These are phyloP conservation scores for Pithys albifrons DNA, from an alignment of 2,113 vertebrate species.

Conservation along the genomic window DNA sequence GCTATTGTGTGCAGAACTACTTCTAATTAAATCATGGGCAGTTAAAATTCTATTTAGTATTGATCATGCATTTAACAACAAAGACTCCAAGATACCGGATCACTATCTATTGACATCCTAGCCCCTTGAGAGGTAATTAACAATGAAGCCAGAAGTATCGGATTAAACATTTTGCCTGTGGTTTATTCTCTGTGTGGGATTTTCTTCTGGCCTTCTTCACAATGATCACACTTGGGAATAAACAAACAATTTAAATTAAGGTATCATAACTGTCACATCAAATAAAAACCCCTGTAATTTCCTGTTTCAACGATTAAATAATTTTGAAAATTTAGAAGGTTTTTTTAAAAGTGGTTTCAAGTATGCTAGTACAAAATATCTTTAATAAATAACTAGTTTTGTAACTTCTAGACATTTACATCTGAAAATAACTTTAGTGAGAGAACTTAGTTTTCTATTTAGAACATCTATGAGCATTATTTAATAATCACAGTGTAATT, in stretches of 20 bases:
- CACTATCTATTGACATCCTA: constrained; percentile 57
- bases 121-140: constrained; percentile 64
- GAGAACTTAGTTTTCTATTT: not conserved
- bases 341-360: not conserved
- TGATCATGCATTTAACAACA: constrained; percentile 63
- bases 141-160: not conserved
- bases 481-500: not conserved
- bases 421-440: not conserved
- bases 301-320: not conserved
- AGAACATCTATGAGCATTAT: not conserved
- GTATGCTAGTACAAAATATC: not conserved
- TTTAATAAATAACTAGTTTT: not conserved
- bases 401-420: not conserved
- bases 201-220: constrained; percentile 18
- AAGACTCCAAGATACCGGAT: constrained; percentile 50
- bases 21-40: constrained; percentile 64
- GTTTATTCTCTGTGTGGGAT: constrained; percentile 24
- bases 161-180: constrained; percentile 47
- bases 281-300: not conserved
- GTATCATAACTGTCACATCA: not conserved
- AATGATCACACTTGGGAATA: not conserved
- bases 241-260: not conserved
- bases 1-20: constrained; percentile 21
- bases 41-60: constrained; percentile 69
- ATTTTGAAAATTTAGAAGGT: not conserved